Base-by-base conservation (phyloP, 1,140 invertebrate genomes). In the Pseudomyrmex cubaensis region DNA sequence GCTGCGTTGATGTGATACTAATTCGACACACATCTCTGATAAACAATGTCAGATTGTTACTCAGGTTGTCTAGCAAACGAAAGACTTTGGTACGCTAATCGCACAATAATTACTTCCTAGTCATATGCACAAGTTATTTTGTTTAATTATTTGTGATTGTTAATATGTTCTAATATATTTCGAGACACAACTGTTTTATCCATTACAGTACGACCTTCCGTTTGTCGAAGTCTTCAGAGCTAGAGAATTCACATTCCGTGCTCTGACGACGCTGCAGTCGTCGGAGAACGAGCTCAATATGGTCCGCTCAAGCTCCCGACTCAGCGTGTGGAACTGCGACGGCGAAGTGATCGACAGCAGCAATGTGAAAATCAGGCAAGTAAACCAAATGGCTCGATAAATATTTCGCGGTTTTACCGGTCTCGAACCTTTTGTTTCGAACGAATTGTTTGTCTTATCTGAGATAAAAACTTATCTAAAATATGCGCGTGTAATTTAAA, bases 311-410 rank as follows among this genome's bases (percentile, higher is more conserved):
- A 87, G 92, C 67, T 92, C 92, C 25, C 91, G 92, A 20, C 84
- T 94, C 74, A 97, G 96, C 87, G 95, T 97, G 22, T 98, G 97
- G 97, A 98, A 98, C 90, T 98, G 97, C 94, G 97, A 98, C 93
- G 97, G 97, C 10, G 97, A 98, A 93, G 94, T 98, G 20, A 94
- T 98, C 62, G 94, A 95, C 50, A 95, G 96, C 85, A 94, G 96
- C 70, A 95, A 96, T 88, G 95, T 98, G 57, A 95, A 96, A 87
- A 96, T 97, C 86, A 97, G 96, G 97, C 97, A 91, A 93, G 73
- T 63, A 57, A 78, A 78, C 5, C n/a, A 4, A 12, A 50, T 1
- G 50, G 3, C 48, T n/a, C 15, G 52, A 15, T 44, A 15, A 66
- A 9, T 76, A 57, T 20, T 76, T 15, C 7, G 67, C n/a, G 22